Evolutionary conservation across 1,140 invertebrate genomes (phyloP).

Genomic region (Caenorhabditis elegans): WBcel235 BX284606.5:2497001-2497500

Average conservation of each 20-base stretch:
- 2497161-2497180: conserved; percentile 49
- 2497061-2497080: too few species aligned
- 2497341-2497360: not conserved
- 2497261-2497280: conserved; percentile 64
- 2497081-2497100: too few species aligned
- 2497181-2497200: conserved; percentile 66
- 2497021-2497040: too few species aligned
- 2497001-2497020: too few species aligned
- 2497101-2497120: too few species aligned
- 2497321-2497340: not conserved
- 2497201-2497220: conserved; percentile 65
- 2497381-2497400: not conserved
- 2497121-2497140: not conserved
- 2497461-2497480: not conserved
- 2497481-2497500: not conserved
- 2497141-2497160: not conserved
- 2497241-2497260: conserved; percentile 64
- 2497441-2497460: too few species aligned
- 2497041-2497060: too few species aligned
- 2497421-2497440: too few species aligned
- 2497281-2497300: conserved; percentile 66
- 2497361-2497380: not conserved
- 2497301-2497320: conserved; percentile 60
- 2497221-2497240: conserved; percentile 64
- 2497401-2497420: not conserved